Base-by-base conservation (phyloP, 2,888 invertebrate species). In the Folsomia candida region DNA sequence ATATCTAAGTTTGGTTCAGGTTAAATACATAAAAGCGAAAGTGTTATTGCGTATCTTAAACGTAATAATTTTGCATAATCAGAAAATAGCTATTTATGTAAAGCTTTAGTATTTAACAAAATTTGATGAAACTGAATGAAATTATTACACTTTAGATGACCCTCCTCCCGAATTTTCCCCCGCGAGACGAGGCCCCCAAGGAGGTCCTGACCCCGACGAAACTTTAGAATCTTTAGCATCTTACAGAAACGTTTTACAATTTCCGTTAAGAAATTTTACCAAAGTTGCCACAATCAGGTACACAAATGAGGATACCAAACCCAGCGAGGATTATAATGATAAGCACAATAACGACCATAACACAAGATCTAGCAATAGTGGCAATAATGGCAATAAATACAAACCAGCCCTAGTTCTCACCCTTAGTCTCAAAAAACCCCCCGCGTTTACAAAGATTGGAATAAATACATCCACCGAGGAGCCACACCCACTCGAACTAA, bases 181-280 rank as follows among this genome's bases (percentile, higher is more conserved):
- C n/a, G 64, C 68, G 18, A 25, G 54, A 57, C 47, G 63, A 27
- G 14, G 29, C 24, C 54, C 62, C 9, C 68, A 68, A 54, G 68
- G 62, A 28, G 27, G 20, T 6, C 54, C 62, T 51, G 26, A 20
- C 9, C 27, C 14, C 4, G 6, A 9, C 37, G 6, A 4, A 37
- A n/a, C n/a, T n/a, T n/a, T n/a, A n/a, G 37, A 37, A 37, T 37
- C 37, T 26, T 47, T 25, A 20, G n/a, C 65, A n/a, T 65, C 65
- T 2, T 51, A 37, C 9, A 6, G 51, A 27, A 51, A 26, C 28
- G 24, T 65, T 11, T 3, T 65, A 14, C 54, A 51, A 26, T 65
- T 54, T 27, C 65, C 65, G 9, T 14, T 57, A 2, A 2, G 65
- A 54, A 65, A 65, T 28, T 65, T 65, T 27, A 65, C 65, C 11